These are phyloP conservation scores for Nomada hirtipes DNA, from an alignment of 2,888 invertebrate genomes.

Conservation along the genomic window DNA sequence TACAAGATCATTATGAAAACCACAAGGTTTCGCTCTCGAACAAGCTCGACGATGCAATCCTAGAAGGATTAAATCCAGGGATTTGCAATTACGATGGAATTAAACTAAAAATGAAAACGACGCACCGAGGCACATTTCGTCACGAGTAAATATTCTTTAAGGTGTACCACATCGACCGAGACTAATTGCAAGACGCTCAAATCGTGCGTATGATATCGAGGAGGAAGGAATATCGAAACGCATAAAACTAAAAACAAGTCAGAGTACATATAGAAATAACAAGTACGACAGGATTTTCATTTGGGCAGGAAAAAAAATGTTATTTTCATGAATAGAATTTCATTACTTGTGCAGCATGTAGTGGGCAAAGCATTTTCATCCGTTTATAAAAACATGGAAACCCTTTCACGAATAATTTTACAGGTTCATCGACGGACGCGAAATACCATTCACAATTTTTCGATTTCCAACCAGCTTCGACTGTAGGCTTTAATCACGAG, in stretches of 20 bases:
- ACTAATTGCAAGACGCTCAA: conserved; percentile 11
- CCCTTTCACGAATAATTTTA: conserved; percentile 49
- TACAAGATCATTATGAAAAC: not conserved
- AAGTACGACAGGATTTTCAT: conserved; percentile 17
- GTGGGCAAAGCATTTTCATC: conserved; percentile 23
- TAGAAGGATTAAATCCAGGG: conserved; percentile 29
- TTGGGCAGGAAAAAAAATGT: conserved; percentile 16
- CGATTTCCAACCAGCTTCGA: not conserved
- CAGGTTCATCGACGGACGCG: conserved; percentile 33
- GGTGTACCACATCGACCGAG: conserved; percentile 7
- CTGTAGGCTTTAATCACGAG: conserved; percentile 14
- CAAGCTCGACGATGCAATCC: conserved; percentile 20
- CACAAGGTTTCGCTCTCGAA: conserved; percentile 8
- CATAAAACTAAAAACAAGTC: not conserved
- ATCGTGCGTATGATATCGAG: conserved; percentile 8
- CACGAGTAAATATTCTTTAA: conserved; percentile 17
- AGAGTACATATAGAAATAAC: conserved; percentile 4
- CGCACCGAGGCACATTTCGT: conserved; percentile 38
- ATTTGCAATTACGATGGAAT: conserved; percentile 36
- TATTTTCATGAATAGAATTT: not conserved
- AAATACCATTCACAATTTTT: conserved; percentile 39
- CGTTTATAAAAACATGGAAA: conserved; percentile 37
- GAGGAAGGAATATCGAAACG: conserved; percentile 17
- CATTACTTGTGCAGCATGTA: conserved; percentile 20
- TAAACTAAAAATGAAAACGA: conserved; percentile 11